Percentiles rank a stretch among this genome's conserved stretches.
Conservation (phyloP, 2,888 invertebrate species). For the Cabera pusaria region DNA sequence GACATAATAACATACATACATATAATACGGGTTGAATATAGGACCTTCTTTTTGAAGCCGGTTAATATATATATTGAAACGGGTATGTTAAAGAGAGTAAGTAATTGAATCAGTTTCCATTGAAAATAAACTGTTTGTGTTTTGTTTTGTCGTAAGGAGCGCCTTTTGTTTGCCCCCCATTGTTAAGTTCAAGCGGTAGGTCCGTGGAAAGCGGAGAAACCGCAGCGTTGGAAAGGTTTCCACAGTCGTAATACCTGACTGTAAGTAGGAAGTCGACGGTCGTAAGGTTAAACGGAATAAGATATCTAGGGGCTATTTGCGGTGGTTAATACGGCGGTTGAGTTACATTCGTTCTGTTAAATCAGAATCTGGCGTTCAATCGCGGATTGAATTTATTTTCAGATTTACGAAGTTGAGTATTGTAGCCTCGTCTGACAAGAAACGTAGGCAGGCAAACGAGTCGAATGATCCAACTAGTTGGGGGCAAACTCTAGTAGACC, state of each 20-base stretch:
- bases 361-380: too few species aligned
- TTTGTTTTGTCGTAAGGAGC: conserved; percentile 1
- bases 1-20: too few species aligned
- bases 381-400: too few species aligned
- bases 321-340: conserved; percentile 49
- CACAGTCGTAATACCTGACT: conserved; percentile 71
- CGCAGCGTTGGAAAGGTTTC: conserved; percentile 77
- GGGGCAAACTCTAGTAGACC: too few species aligned
- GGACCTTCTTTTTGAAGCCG: too few species aligned
- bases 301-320: conserved; percentile 68
- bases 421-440: too few species aligned
- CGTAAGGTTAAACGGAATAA: conserved; percentile 83
- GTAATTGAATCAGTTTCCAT: neutral
- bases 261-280: conserved; percentile 76
- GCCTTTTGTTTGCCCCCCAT: conserved; percentile 19
- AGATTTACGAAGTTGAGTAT: too few species aligned
- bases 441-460: too few species aligned
- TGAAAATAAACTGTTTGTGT: neutral
- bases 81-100: too few species aligned
- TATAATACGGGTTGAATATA: too few species aligned
- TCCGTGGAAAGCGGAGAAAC: conserved; percentile 67
- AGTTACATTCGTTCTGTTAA: conserved; percentile 40
- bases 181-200: conserved; percentile 19
- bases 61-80: too few species aligned
- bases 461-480: too few species aligned